These are phyloP conservation scores for Drosophila borealis DNA, from an alignment of 2,888 invertebrate genomes.

Conservation along the genomic window DNA sequence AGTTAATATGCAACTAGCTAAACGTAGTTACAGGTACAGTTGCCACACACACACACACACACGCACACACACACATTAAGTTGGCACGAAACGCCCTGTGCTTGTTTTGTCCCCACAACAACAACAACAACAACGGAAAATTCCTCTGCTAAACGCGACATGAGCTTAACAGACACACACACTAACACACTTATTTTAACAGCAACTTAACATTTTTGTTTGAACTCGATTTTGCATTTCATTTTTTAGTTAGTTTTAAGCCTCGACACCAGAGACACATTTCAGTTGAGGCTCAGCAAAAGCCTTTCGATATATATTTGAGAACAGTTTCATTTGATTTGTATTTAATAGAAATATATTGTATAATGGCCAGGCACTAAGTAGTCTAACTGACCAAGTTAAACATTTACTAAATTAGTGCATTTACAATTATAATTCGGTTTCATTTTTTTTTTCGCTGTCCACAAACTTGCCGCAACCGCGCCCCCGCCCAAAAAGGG, in stretches of 20 bases:
- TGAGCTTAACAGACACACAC: constrained; percentile 45
- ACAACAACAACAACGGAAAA: background rate
- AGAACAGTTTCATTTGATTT: background rate
- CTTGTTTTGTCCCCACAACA: background rate
- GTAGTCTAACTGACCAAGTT: constrained; percentile 53
- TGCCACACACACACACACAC: no score
- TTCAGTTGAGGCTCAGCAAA: constrained; percentile 44
- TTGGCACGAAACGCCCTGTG: constrained; percentile 39
- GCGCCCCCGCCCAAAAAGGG: no score
- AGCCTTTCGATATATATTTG: background rate
- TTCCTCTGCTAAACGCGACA: constrained; percentile 16
- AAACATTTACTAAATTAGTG: constrained; percentile 45
- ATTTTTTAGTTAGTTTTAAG: constrained; percentile 10
- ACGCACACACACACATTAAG: background rate
- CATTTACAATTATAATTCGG: background rate
- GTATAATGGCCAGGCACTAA: constrained; percentile 38
- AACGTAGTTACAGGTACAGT: constrained; percentile 56
- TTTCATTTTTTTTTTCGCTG: background rate
- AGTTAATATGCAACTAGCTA: constrained; percentile 48
- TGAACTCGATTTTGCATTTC: no score
- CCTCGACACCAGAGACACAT: constrained; percentile 18
- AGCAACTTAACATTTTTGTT: constrained; percentile 1
- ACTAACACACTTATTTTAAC: background rate
- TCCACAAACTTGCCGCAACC: constrained; percentile 47
- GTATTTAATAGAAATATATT: background rate